These are phyloP conservation scores for Pseudochirops corinnae DNA, from an alignment of 2,797 vertebrate genomes.

Conservation along the genomic window DNA sequence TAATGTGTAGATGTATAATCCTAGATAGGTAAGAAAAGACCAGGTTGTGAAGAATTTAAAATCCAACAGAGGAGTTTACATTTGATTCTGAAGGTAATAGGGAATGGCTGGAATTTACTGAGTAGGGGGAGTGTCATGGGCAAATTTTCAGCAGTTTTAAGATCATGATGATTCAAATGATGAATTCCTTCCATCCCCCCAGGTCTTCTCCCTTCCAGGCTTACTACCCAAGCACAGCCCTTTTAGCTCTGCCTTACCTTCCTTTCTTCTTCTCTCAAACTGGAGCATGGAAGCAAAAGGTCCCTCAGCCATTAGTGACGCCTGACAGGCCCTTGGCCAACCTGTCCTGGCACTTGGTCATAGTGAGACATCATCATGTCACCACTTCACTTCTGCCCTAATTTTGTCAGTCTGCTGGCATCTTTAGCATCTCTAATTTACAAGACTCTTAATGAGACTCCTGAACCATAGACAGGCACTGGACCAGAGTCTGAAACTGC, in stretches of 20 bases:
- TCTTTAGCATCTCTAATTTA: background rate
- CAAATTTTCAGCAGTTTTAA: background rate
- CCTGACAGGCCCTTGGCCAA: background rate
- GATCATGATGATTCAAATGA: background rate
- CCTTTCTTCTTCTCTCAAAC: background rate
- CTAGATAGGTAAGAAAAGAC: background rate
- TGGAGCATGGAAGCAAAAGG: background rate
- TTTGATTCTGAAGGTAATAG: background rate
- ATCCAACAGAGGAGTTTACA: background rate
- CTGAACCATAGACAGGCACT: background rate
- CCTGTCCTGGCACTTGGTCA: background rate
- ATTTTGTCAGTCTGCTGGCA: background rate
- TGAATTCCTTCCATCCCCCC: background rate
- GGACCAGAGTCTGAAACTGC: background rate
- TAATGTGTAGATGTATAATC: background rate
- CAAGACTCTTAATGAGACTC: background rate
- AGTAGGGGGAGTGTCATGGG: background rate
- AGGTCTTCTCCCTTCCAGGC: background rate
- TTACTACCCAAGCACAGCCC: background rate
- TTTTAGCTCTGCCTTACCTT: background rate
- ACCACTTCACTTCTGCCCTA: background rate
- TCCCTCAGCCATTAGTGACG: background rate
- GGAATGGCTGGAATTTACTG: background rate
- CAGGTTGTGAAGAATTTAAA: background rate
- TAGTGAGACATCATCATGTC: background rate